Base-by-base conservation (phyloP, 1,140 invertebrate species). In the Augochlora pura region DNA sequence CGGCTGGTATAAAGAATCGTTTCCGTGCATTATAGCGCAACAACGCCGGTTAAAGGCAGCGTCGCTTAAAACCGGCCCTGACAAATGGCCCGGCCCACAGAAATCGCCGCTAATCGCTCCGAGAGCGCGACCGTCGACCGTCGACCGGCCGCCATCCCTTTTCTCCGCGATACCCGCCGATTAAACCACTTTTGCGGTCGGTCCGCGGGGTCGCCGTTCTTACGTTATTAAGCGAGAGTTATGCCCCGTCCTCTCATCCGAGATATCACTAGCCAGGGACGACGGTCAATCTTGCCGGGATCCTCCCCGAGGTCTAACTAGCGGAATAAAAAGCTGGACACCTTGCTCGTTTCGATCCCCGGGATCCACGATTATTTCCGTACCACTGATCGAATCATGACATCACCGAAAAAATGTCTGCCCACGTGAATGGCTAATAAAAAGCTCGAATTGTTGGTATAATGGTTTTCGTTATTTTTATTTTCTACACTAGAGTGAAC, bases 31-130 rank as follows among this genome's bases (percentile, higher is more conserved):
- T 49, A 23, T 49, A 42, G 52, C 18, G 27, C 21, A 42, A 59
- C 39, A 75, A 67, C 62, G 42, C 12, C 12, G 52, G 49, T 76
- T 49, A 60, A 49, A 52, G 39, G n/a, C 25, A 64, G 38, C 69
- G 64, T 73, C 60, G 68, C 68, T 79, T 77, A 82, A 80, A 79
- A 72, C 68, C 68, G 60, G 75, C 52, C 65, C 52, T 67, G 69
- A 88, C 77, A 80, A 80, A 86, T 70, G 82, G 54, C 32, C 72
- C 32, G 67, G 69, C n/a, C 49, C 63, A 69, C 69, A 77, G 62
- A 79, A 84, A 86, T 87, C 81, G 78, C 63, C 64, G 75, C 82
- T 84, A 79, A 84, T 79, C 76, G 65, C 68, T 67, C 27, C 65
- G 25, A 49, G 18, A 4, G 62, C 64, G 65, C 64, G 38, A 73